Percentiles rank a stretch among this genome's conserved stretches.
Evolutionary conservation across 2,113 vertebrate species (phyloP).

Genomic region (Eira barbara): DNA sequence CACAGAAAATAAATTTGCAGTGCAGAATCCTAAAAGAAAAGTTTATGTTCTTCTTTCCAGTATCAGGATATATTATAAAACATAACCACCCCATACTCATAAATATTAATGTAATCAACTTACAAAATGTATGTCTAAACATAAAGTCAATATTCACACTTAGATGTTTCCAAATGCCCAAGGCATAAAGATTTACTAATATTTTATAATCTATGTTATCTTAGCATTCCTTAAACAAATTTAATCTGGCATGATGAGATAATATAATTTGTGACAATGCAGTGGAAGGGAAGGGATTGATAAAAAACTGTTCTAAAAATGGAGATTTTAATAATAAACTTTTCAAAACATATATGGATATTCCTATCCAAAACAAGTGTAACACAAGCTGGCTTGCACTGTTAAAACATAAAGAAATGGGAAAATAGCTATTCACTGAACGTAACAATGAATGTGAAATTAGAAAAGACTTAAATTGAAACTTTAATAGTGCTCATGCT

Average conservation of each 20-base stretch:
- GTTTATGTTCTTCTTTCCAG: background rate
- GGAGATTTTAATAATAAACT: conserved; percentile 26
- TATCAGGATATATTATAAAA: conserved; percentile 28
- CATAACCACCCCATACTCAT: background rate
- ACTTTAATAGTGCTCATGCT: conserved; percentile 42
- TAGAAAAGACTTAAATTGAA: conserved; percentile 23
- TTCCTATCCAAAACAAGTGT: conserved; percentile 5
- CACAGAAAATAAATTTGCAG: background rate
- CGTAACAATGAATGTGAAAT: conserved; percentile 66
- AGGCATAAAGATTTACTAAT: conserved; percentile 36
- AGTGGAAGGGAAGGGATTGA: background rate
- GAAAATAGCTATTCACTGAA: conserved; percentile 43
- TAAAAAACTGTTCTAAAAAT: conserved; percentile 25
- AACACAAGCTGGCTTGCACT: background rate
- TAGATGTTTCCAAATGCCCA: conserved; percentile 7
- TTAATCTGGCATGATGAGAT: conserved; percentile 38
- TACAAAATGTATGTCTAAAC: conserved; percentile 30
- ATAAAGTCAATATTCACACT: background rate
- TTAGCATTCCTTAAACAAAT: conserved; percentile 49
- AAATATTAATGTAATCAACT: conserved; percentile 42
- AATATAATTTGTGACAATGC: conserved; percentile 21
- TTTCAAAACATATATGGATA: conserved; percentile 35
- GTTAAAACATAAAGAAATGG: conserved; percentile 54
- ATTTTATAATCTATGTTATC: conserved; percentile 28
- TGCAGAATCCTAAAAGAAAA: conserved; percentile 21